Evolutionary conservation across 2,888 invertebrate species (phyloP).

Genomic region (Linyphia triangularis): DNA sequence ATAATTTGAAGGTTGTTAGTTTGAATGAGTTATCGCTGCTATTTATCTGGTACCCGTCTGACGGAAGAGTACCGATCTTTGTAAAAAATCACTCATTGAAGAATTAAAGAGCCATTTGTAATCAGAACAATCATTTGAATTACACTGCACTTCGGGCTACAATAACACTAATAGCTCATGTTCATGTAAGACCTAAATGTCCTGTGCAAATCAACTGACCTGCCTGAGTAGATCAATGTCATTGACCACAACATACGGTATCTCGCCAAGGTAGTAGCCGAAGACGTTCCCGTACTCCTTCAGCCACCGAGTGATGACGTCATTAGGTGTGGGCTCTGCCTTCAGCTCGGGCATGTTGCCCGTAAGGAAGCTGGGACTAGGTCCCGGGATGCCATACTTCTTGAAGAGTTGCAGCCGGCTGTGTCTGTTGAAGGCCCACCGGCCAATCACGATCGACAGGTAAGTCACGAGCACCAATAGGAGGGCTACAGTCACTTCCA

Average conservation of each 20-base stretch:
- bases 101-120: too few species aligned
- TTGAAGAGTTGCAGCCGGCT: conserved; percentile 15
- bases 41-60: too few species aligned
- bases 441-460: neutral
- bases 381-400: conserved; percentile 44
- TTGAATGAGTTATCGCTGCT: too few species aligned
- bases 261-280: conserved; percentile 53
- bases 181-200: too few species aligned
- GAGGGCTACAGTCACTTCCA: conserved; percentile 35
- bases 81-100: too few species aligned
- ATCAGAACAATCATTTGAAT: too few species aligned
- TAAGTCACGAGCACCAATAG: neutral
- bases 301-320: conserved; percentile 37
- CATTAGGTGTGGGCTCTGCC: conserved; percentile 44
- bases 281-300: conserved; percentile 60
- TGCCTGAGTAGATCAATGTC: conserved; percentile 76
- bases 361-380: conserved; percentile 20
- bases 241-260: conserved; percentile 56
- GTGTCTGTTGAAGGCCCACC: conserved; percentile 34
- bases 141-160: too few species aligned
- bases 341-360: conserved; percentile 48
- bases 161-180: too few species aligned
- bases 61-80: too few species aligned
- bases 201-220: too few species aligned
- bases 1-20: too few species aligned